Percentiles rank a stretch among this genome's conserved stretches.
phyloP scores from a whole-genome alignment of 2,797 vertebrate species.

The Spheniscus humboldti region DNA sequence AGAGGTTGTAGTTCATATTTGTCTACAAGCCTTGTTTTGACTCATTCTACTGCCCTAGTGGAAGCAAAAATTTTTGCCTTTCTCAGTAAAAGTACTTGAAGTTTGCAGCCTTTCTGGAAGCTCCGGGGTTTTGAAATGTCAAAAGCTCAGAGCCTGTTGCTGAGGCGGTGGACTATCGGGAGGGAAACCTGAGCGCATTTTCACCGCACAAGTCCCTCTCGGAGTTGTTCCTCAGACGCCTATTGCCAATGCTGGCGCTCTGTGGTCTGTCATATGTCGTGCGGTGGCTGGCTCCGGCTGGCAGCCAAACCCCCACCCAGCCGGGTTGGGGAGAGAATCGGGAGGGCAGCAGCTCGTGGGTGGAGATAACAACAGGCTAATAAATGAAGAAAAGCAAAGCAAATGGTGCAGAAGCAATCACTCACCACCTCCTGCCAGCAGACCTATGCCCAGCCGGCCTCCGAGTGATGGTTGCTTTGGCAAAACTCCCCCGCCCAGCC shows the following conservation, averaged over 20 bases:
- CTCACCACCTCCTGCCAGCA: background rate
- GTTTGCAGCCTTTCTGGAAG: background rate
- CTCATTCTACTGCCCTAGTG: background rate
- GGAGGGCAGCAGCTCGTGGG: background rate
- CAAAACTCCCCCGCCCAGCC: background rate
- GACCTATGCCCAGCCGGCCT: too few relatives aligned
- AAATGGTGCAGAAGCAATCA: background rate
- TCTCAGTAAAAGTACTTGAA: background rate
- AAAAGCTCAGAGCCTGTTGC: background rate
- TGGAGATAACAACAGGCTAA: background rate
- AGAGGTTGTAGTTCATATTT: background rate
- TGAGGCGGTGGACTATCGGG: background rate
- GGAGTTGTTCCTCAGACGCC: accelerated
- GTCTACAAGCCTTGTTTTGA: background rate
- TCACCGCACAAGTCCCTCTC: too few relatives aligned
- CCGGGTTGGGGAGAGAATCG: accelerated
- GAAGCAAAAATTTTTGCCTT: background rate
- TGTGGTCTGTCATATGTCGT: too few relatives aligned
- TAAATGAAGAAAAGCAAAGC: background rate
- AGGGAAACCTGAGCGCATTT: background rate
- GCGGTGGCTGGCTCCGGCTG: background rate
- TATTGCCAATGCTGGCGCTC: accelerated
- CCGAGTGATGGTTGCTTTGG: background rate
- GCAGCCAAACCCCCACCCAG: background rate
- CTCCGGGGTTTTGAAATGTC: background rate